A percentile compares a stretch with the other conserved stretches of the same genome.
phyloP scores from a whole-genome alignment of 2,888 invertebrate genomes.

The Lordiphosa fenestrarum region DNA sequence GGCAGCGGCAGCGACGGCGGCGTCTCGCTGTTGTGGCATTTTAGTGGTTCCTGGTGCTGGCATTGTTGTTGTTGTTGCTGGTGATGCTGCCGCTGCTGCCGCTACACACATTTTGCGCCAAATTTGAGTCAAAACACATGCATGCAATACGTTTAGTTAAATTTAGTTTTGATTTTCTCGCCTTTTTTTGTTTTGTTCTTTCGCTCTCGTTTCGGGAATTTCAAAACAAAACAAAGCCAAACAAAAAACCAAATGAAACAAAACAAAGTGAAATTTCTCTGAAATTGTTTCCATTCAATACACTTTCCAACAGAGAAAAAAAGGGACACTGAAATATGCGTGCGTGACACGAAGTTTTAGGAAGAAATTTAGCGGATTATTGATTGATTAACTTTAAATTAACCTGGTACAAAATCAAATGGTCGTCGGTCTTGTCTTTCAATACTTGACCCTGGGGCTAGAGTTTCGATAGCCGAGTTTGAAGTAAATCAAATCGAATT shows the following conservation, averaged over 20 bases:
- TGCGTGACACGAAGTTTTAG: no score
- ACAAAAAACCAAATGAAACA: slow-evolving; percentile 5
- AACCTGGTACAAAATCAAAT: no score
- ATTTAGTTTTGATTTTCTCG: slow-evolving; percentile 44
- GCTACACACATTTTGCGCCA: slow-evolving; percentile 46
- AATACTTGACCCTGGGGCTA: no score
- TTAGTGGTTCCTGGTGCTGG: not conserved
- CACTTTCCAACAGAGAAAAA: no score
- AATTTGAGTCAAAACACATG: slow-evolving; percentile 51
- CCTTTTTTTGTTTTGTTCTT: slow-evolving; percentile 11
- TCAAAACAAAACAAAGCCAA: slow-evolving; percentile 5
- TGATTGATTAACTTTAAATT: no score
- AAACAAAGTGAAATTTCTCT: slow-evolving; percentile 35
- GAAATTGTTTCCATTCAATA: slow-evolving; percentile 24
- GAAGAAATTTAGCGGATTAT: no score
- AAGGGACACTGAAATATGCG: no score
- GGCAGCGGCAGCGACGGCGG: slow-evolving; percentile 1
- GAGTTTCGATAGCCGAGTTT: no score
- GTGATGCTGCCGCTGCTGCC: slow-evolving; percentile 31
- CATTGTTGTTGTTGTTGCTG: slow-evolving; percentile 3
- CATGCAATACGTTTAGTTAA: slow-evolving; percentile 44
- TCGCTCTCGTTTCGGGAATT: not conserved
- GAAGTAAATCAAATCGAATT: no score
- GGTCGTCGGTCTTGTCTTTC: no score
- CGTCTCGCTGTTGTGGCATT: slow-evolving; percentile 15